Conservation (phyloP, 2,797 vertebrate species). For the Brotula barbata region DNA sequence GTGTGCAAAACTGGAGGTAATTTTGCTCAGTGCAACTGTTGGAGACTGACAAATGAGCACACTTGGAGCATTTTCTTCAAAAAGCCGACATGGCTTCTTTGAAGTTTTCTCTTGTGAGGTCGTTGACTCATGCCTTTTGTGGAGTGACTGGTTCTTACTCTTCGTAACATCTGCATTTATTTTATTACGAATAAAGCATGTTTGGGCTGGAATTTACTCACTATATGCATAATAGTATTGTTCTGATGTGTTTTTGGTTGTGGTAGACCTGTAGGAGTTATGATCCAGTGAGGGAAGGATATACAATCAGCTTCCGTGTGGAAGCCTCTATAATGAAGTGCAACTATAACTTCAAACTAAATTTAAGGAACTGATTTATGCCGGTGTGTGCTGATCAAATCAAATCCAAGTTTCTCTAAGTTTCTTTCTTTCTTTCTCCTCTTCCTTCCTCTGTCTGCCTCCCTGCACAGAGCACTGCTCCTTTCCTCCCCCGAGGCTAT, state of each 20-base stretch:
- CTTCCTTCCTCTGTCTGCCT: conserved; percentile 15
- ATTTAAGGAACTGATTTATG: conserved; percentile 32
- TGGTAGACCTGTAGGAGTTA: too few relatives aligned
- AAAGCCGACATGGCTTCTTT: conserved; percentile 28
- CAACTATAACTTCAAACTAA: conserved; percentile 11
- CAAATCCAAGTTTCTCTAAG: conserved; percentile 9
- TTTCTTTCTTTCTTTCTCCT: not conserved
- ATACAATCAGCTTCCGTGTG: conserved; percentile 2
- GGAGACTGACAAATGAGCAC: conserved; percentile 43
- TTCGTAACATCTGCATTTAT: conserved; percentile 2
- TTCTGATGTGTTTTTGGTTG: not conserved
- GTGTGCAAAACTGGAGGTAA: conserved; percentile 8
- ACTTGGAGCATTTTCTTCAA: conserved; percentile 45
- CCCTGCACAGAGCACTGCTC: not conserved
- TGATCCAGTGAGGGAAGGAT: not conserved
- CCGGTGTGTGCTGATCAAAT: conserved; percentile 20
- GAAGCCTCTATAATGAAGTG: conserved; percentile 9
- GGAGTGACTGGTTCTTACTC: conserved; percentile 13
- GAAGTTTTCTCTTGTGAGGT: conserved; percentile 30
- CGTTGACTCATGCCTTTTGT: conserved; percentile 19
- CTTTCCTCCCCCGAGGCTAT: conserved; percentile 25
- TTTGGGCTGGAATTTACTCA: too few relatives aligned
- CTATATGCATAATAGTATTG: not conserved
- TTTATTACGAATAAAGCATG: too few relatives aligned
- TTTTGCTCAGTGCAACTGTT: conserved; percentile 4